Evolutionary conservation across 2,888 invertebrate genomes (phyloP).

Genomic region (Xestia rhomboidea): DNA sequence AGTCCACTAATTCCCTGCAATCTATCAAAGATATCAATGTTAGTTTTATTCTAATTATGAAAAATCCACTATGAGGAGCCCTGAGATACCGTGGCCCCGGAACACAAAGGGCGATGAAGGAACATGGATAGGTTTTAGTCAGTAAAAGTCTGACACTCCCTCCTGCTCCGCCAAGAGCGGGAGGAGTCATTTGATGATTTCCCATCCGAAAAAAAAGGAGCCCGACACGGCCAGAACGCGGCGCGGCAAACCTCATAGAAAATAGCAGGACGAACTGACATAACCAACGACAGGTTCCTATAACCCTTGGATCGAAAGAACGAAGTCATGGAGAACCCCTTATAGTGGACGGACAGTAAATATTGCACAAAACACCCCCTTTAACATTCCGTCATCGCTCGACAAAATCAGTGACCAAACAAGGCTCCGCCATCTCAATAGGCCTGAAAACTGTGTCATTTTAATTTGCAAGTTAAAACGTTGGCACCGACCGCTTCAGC

Average conservation of each 20-base stretch:
- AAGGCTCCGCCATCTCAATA: background rate
- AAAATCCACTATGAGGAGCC: background rate
- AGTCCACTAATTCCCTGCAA: background rate
- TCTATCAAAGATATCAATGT: background rate
- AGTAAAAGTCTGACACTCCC: too few species aligned
- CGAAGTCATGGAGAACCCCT: background rate
- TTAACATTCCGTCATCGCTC: background rate
- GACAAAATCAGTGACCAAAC: background rate
- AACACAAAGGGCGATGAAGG: too few species aligned
- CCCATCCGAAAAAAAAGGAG: too few species aligned
- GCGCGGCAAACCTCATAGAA: background rate
- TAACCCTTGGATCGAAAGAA: background rate
- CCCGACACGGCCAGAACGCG: background rate
- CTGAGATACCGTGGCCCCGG: too few species aligned
- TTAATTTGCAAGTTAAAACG: slow-evolving; percentile 66
- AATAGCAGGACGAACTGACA: background rate
- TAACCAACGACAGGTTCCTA: background rate
- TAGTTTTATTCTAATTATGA: too few species aligned
- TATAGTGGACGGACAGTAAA: background rate
- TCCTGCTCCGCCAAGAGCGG: too few species aligned
- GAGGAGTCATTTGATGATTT: too few species aligned
- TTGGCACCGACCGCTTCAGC: slow-evolving; percentile 38
- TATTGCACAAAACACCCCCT: background rate
- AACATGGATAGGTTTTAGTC: too few species aligned
- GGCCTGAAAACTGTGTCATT: slow-evolving; percentile 51